These are phyloP conservation scores for Ips typographus DNA, from an alignment of 1,140 invertebrate genomes.

Conservation along the genomic window DNA sequence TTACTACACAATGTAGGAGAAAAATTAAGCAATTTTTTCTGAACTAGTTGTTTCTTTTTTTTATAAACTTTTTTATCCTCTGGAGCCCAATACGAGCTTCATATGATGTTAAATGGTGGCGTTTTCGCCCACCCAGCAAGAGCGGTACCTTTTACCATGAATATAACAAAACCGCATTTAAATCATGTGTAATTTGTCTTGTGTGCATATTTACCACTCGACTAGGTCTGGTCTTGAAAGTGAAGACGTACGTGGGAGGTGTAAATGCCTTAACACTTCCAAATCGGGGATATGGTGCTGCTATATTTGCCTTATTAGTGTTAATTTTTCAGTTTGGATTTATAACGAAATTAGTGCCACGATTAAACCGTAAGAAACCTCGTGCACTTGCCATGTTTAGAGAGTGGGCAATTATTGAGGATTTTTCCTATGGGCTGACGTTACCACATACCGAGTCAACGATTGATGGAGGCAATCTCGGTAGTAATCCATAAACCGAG, in stretches of 20 bases:
- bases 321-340: too few relatives aligned
- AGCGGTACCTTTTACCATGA: background rate
- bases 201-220: constrained; percentile 28
- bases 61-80: too few relatives aligned
- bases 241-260: constrained; percentile 23
- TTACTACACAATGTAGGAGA: too few relatives aligned
- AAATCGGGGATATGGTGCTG: constrained; percentile 5
- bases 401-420: constrained; percentile 1
- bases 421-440: constrained; percentile 7
- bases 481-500: constrained; percentile 35
- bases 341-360: too few relatives aligned
- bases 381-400: too few relatives aligned
- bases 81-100: too few relatives aligned
- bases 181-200: constrained; percentile 26
- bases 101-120: too few relatives aligned
- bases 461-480: constrained; percentile 35
- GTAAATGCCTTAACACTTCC: constrained; percentile 4
- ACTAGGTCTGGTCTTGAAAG: constrained; percentile 18
- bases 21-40: too few relatives aligned
- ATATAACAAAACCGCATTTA: constrained; percentile 32
- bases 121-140: constrained; percentile 16
- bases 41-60: too few relatives aligned
- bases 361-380: too few relatives aligned
- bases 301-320: too few relatives aligned
- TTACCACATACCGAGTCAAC: constrained; percentile 32